Evolutionary conservation across 2,888 invertebrate genomes (phyloP).

Genomic region (Griposia aprilina): DNA sequence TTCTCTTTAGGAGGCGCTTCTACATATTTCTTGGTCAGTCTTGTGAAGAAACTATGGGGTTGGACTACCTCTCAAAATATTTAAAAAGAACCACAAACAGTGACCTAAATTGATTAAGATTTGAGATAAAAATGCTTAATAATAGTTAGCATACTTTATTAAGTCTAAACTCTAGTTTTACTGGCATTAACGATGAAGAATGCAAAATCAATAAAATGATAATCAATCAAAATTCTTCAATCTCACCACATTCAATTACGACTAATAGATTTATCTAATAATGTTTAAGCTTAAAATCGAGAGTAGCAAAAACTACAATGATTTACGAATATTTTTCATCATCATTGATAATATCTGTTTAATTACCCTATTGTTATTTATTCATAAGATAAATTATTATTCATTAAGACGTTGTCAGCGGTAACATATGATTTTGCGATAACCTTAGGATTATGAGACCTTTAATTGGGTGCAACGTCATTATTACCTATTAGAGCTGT

Average conservation of each 20-base stretch:
- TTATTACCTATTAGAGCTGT: background rate
- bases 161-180: background rate
- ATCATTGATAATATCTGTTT: conserved; percentile 51
- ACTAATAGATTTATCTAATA: conserved; percentile 20
- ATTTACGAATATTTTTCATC: conserved; percentile 40
- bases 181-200: background rate
- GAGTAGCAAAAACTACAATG: conserved; percentile 40
- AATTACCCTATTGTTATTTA: conserved; percentile 61
- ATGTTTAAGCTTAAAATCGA: conserved; percentile 25
- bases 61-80: background rate
- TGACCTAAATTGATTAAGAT: background rate
- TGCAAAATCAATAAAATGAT: conserved; percentile 11
- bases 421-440: conserved; percentile 50
- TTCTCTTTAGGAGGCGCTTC: background rate
- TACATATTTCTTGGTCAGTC: background rate
- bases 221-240: conserved; percentile 26
- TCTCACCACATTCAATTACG: conserved; percentile 17
- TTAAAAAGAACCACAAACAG: background rate
- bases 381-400: conserved; percentile 49
- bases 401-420: conserved; percentile 40
- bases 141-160: background rate
- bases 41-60: background rate
- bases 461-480: conserved; percentile 30
- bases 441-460: conserved; percentile 46
- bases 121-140: background rate